Evolutionary conservation across 2,888 invertebrate species (phyloP).

Genomic region (Drosophila percnosoma): DNA sequence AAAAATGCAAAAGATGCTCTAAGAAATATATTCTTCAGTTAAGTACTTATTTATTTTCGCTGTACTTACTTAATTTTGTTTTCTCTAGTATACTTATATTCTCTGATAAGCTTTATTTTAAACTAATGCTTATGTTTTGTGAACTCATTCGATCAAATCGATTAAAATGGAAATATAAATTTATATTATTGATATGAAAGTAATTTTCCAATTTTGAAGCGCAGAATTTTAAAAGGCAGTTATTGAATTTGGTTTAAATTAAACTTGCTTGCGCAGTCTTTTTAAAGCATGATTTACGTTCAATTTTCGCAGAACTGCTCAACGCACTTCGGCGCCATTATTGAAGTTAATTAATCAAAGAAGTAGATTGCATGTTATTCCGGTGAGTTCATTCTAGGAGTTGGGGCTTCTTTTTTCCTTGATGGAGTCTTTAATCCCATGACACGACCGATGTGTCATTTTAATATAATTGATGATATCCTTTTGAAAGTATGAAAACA

Average conservation of each 20-base stretch:
- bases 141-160: too few relatives aligned
- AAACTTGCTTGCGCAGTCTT: background rate
- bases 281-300: too few relatives aligned
- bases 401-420: background rate
- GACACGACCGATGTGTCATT: conserved; percentile 1
- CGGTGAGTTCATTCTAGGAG: background rate
- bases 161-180: too few relatives aligned
- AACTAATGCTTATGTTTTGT: too few relatives aligned
- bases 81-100: too few relatives aligned
- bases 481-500: conserved; percentile 27
- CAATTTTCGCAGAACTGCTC: background rate
- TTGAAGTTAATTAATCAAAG: conserved; percentile 1
- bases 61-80: too few relatives aligned
- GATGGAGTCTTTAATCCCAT: conserved; percentile 6
- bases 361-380: background rate
- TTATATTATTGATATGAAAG: too few relatives aligned
- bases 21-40: too few relatives aligned
- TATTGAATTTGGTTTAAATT: background rate
- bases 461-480: conserved; percentile 2
- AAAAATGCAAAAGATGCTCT: too few relatives aligned
- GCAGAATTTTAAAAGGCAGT: background rate
- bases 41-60: too few relatives aligned
- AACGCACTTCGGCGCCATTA: background rate
- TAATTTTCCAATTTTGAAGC: too few relatives aligned
- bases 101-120: too few relatives aligned